phyloP scores from a whole-genome alignment of 2,113 vertebrate genomes.

The Indicator maculatus region DNA sequence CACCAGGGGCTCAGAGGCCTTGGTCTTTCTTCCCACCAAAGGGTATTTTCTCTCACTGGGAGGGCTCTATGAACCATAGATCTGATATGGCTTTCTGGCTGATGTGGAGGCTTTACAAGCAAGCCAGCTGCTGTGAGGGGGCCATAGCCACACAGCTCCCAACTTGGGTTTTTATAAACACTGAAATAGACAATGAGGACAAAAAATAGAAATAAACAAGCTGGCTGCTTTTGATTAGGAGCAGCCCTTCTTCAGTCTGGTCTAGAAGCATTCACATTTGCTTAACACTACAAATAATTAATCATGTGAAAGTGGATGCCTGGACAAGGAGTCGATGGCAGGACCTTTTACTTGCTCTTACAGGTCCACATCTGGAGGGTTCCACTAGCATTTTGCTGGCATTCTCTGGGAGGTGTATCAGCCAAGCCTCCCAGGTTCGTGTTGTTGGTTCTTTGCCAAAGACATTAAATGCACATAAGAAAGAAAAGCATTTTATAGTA shows the following conservation, averaged over 20 bases:
- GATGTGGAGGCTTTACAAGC: neutral
- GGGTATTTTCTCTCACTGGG: neutral
- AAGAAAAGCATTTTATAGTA: neutral
- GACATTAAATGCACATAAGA: neutral
- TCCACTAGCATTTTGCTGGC: neutral
- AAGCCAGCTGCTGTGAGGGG: neutral
- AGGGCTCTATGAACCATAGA: neutral
- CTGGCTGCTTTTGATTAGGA: constrained; percentile 17
- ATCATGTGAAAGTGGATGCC: neutral
- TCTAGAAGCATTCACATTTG: neutral
- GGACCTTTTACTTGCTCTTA: neutral
- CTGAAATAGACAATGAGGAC: neutral
- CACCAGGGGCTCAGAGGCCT: neutral
- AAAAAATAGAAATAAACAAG: neutral
- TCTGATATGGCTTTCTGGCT: neutral
- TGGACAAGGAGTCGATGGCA: neutral
- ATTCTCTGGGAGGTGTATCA: neutral
- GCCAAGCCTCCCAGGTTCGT: neutral
- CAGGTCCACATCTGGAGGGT: neutral
- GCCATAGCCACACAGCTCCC: neutral
- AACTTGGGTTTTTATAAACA: neutral
- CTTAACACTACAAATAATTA: neutral
- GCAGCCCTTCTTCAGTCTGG: neutral
- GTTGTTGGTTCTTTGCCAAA: neutral
- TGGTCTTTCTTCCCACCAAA: neutral